These are phyloP conservation scores for Zalophus californianus DNA, from an alignment of 2,797 vertebrate species.

Conservation along the genomic window DNA sequence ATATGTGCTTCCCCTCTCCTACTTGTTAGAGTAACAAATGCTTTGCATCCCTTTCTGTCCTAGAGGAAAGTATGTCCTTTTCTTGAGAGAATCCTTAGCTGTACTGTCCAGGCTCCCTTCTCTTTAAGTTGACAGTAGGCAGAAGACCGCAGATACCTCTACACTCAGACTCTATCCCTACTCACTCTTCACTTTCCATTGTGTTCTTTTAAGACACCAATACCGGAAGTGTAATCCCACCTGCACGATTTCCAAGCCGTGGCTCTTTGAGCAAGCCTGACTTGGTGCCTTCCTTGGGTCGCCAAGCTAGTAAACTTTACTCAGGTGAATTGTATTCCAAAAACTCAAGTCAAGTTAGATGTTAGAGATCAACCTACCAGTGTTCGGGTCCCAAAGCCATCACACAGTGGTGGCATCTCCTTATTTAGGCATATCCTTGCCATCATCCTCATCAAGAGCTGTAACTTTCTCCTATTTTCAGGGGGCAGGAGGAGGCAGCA, in stretches of 20 bases:
- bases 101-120: not conserved
- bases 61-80: not conserved
- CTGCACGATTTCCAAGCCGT: not conserved
- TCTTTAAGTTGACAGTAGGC: not conserved
- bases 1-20: not conserved
- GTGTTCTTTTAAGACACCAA: not conserved
- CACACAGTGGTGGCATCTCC: constrained; percentile 93
- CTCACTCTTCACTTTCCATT: not conserved
- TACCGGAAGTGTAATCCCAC: not conserved
- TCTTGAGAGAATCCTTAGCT: not conserved
- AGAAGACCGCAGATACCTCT: not conserved
- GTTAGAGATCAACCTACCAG: constrained; percentile 89
- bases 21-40: not conserved
- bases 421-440: constrained; percentile 92
- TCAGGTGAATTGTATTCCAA: not conserved
- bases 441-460: constrained; percentile 96
- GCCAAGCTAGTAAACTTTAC: not conserved
- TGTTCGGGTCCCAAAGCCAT: constrained; percentile 91
- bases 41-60: not conserved
- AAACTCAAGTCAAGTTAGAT: not conserved
- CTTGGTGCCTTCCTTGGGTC: not conserved
- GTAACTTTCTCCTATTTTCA: constrained; percentile 94
- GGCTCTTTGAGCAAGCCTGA: not conserved
- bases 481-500: constrained; percentile 95
- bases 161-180: not conserved